Base-by-base conservation (phyloP, 2,888 invertebrate species). In the Onchidella celtica region DNA sequence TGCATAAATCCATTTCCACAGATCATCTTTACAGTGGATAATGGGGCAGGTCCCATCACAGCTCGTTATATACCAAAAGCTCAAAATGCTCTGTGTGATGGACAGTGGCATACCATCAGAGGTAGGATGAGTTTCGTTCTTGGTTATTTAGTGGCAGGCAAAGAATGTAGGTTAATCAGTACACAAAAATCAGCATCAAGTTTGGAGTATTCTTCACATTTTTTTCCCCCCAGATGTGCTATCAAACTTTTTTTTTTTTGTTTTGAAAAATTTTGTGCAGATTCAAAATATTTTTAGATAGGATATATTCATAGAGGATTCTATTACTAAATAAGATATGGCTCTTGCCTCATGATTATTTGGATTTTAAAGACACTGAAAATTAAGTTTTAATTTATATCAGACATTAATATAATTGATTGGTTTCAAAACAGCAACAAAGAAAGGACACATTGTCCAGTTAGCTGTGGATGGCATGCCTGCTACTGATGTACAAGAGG, bases 401-500 rank as follows among this genome's bases (percentile, higher is more conserved):
- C n/a, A 24, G 24, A 34, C 24, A 14, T 74, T 70, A 40, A 17
- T 70, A n/a, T n/a, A n/a, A n/a, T n/a, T n/a, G n/a, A n/a, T n/a
- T n/a, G n/a, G n/a, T n/a, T n/a, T n/a, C n/a, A n/a, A n/a, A 84
- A 2, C 86, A 92, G 93, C 90, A 40, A 85, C 96, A 40, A 99
- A 98, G 93, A 96, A 96, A n/a, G 97, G 97, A 93, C 97, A 97
- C 93, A 96, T 98, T 29, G 96, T 98, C 4, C 96, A 96, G 0
- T 94, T 99, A 76, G 96, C 96, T 0, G 97, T 99, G 1, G 97
- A 99, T 93, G 96, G 96, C 11, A 81, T 86, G 21, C 95, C 95
- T 80, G 95, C 95, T 90, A 95, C 96, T 0, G 95, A 95, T 85
- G 96, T 97, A 0, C 96, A 96, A 1, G 95, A 97, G 47, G 96